Percentiles rank a stretch among this genome's conserved stretches.
Conservation (phyloP, 37 sponge, comb jelly and placozoan genomes). For the Amphimedon queenslandica region DNA sequence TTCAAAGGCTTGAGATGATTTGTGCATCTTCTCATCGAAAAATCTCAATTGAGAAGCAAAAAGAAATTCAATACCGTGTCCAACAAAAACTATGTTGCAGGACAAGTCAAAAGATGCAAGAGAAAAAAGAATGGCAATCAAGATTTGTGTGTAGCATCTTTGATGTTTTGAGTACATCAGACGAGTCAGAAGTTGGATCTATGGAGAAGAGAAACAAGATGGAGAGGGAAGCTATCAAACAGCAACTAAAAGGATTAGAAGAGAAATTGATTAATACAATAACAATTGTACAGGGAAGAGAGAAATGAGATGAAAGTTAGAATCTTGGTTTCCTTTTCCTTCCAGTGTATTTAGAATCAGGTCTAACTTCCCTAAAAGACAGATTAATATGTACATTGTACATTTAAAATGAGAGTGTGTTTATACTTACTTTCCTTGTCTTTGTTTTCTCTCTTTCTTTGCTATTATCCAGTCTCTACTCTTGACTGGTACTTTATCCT, state of each 20-base stretch:
- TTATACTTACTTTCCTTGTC: constrained; percentile 71
- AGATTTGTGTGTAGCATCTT: too few relatives aligned
- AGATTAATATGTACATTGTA: constrained; percentile 7
- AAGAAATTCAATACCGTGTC: too few relatives aligned
- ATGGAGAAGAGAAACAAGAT: too few relatives aligned
- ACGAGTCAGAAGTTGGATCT: too few relatives aligned
- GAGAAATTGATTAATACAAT: neutral
- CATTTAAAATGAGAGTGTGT: too few relatives aligned
- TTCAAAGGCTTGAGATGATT: too few relatives aligned
- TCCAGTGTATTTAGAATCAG: constrained; percentile 94
- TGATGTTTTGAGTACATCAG: too few relatives aligned
- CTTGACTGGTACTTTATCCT: constrained; percentile 59
- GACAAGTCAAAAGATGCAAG: too few relatives aligned
- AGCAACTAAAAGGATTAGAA: neutral
- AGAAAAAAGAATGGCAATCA: too few relatives aligned
- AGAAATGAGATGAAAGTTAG: constrained; percentile 13
- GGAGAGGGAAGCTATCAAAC: neutral
- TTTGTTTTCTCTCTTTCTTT: constrained; percentile 86
- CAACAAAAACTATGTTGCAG: too few relatives aligned
- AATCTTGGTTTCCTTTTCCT: constrained; percentile 88
- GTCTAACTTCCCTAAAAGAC: constrained; percentile 55
- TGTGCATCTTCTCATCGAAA: too few relatives aligned
- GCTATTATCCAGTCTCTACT: constrained; percentile 89
- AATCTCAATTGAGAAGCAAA: too few relatives aligned
- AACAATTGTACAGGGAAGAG: neutral